phyloP scores from a whole-genome alignment of 2,888 invertebrate genomes.

The Phasia obesa region DNA sequence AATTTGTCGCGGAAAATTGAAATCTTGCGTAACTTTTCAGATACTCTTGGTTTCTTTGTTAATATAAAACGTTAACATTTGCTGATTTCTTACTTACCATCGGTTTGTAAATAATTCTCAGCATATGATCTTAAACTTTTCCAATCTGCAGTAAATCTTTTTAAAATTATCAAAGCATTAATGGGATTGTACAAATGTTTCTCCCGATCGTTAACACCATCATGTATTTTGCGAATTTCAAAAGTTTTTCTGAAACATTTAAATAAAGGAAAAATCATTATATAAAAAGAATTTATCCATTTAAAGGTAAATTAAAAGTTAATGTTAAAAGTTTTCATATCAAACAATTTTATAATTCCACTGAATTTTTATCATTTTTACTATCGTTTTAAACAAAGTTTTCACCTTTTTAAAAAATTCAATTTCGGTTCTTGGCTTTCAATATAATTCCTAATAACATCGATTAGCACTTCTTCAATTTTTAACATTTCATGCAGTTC shows the following conservation, averaged over 20 bases:
- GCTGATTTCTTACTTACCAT: too few species aligned
- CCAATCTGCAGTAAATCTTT: conserved; percentile 94
- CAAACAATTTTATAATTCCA: not conserved
- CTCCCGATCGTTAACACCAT: conserved; percentile 72
- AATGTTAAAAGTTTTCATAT: not conserved
- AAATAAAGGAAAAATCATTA: too few species aligned
- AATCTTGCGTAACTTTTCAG: too few species aligned
- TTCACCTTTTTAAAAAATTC: conserved; percentile 73
- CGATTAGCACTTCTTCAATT: conserved; percentile 76
- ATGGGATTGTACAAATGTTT: conserved; percentile 90
- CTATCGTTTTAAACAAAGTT: not conserved
- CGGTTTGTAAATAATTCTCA: conserved; percentile 65
- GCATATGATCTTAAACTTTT: conserved; percentile 85
- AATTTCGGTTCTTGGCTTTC: conserved; percentile 74
- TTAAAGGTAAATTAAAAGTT: too few species aligned
- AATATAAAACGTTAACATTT: too few species aligned
- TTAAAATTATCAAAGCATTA: conserved; percentile 95
- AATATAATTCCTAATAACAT: conserved; percentile 75
- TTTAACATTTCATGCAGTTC: conserved; percentile 74
- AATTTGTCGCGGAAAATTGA: too few species aligned
- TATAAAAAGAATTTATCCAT: too few species aligned
- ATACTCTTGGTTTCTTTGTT: too few species aligned
- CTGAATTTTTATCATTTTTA: not conserved
- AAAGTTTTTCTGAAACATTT: conserved; percentile 68
- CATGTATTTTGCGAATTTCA: conserved; percentile 75